These are phyloP conservation scores for Pseudomyrmex cubaensis DNA, from an alignment of 1,140 invertebrate species.

Conservation along the genomic window DNA sequence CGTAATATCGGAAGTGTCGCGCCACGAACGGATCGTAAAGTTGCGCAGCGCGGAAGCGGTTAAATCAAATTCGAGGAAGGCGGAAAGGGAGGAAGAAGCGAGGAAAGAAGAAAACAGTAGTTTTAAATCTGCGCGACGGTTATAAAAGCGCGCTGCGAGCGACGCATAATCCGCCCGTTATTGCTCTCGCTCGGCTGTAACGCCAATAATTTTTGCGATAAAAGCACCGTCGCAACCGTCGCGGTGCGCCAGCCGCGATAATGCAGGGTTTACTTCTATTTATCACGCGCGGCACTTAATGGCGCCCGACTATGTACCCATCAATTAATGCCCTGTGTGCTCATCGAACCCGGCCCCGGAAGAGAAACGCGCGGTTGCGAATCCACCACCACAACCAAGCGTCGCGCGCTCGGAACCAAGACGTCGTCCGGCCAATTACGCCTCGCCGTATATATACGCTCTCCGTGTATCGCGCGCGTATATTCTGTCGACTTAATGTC, in stretches of 20 bases:
- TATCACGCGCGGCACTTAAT: conserved; percentile 63
- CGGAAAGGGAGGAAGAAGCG: neutral
- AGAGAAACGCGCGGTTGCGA: conserved; percentile 27
- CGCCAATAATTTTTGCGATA: conserved; percentile 52
- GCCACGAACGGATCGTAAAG: conserved; percentile 35
- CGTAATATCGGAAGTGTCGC: neutral
- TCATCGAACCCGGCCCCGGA: conserved; percentile 59
- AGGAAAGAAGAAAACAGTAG: neutral
- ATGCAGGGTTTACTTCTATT: conserved; percentile 55
- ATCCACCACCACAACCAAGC: neutral
- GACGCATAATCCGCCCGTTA: conserved; percentile 9
- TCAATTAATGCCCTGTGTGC: conserved; percentile 65
- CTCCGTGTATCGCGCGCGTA: neutral
- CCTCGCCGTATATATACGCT: neutral
- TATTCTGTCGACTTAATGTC: conserved; percentile 6
- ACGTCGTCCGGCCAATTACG: conserved; percentile 34
- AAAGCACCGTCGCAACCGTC: conserved; percentile 30
- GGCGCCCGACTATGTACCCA: conserved; percentile 48
- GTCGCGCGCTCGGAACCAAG: too few species aligned
- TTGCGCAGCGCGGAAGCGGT: neutral
- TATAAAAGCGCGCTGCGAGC: conserved; percentile 41
- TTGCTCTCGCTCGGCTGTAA: neutral
- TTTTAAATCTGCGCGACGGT: conserved; percentile 39
- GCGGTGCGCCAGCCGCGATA: conserved; percentile 9
- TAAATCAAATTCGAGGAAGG: conserved; percentile 27